Base-by-base conservation (phyloP, 1,140 invertebrate species). In the Drosophila ficusphila region DNA sequence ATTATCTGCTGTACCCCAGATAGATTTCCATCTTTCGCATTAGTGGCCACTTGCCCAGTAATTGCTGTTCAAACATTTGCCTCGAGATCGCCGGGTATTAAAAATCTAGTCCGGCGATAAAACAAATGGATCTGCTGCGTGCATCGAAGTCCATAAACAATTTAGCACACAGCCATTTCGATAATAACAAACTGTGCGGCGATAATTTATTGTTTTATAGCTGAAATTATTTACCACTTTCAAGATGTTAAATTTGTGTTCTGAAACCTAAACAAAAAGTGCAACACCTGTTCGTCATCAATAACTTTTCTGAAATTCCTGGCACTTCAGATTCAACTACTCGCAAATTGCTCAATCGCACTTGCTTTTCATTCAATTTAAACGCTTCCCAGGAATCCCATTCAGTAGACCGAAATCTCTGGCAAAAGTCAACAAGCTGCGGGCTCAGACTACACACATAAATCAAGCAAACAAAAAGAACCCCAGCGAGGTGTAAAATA, bases 381-480 rank as follows among this genome's bases (percentile, higher is more conserved):
- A 83, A 83, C 54, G 60, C 31, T 72, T 75, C 57, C 27, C 58
- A 34, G 4, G 31, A 75, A 85, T 42, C 38, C 33, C 64, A 79
- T 69, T 73, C 61, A 73, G 67, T 65, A 68, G 49, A 48, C 54
- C 18, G 48, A 52, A 44, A 52, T 16, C 44, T 16, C 38, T 53
- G 27, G 38, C 25, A 47, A 57, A 48, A 48, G 23, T 75, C 56
- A 61, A 68, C 71, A 60, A 53, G 49, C 70, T 31, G 46, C 38
- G n/a, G 49, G 39, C 38, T 69, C 41, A 38, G 9, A 49, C 18
- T 21, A 11, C 25, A 51, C 25, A 51, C 79, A 83, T 83, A 83
- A 83, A 83, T 83, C 79, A 83, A 69, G 39, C 64, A 83, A 62
- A 86, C 79, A 83, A 78, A 83, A 85, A 78, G 58, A 85, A 85